Evolutionary conservation across 2,888 invertebrate genomes (phyloP).

Genomic region (Napeogenes sylphis): DNA sequence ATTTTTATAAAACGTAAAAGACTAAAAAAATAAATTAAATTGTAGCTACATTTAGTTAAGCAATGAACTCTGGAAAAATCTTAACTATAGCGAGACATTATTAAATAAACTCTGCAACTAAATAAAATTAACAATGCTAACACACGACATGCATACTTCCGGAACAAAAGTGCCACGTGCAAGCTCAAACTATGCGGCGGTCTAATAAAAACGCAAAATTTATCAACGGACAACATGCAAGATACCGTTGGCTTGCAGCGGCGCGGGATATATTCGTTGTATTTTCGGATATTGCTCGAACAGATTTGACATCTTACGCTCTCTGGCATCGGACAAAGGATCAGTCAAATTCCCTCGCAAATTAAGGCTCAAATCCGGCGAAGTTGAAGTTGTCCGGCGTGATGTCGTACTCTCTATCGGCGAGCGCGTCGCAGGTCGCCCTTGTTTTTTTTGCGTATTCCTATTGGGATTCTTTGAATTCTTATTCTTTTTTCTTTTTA

Average conservation of each 20-base stretch:
- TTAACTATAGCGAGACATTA: slow-evolving; percentile 40
- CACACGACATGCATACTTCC: slow-evolving; percentile 65
- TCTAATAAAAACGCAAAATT: slow-evolving; percentile 56
- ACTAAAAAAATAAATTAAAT: slow-evolving; percentile 28
- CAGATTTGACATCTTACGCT: slow-evolving; percentile 81
- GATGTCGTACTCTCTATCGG: slow-evolving; percentile 76
- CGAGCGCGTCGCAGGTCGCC: slow-evolving; percentile 73
- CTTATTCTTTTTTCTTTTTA: slow-evolving; percentile 76
- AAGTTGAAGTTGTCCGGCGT: slow-evolving; percentile 47
- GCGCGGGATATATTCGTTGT: slow-evolving; percentile 86
- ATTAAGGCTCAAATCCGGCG: slow-evolving; percentile 64
- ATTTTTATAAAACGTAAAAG: neutral
- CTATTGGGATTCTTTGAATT: slow-evolving; percentile 75
- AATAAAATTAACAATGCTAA: slow-evolving; percentile 48
- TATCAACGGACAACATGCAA: slow-evolving; percentile 57
- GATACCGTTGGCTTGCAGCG: slow-evolving; percentile 71
- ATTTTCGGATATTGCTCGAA: slow-evolving; percentile 87
- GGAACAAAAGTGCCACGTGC: slow-evolving; percentile 64
- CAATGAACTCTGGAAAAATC: slow-evolving; percentile 40
- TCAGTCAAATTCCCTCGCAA: slow-evolving; percentile 62
- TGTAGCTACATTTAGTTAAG: slow-evolving; percentile 37
- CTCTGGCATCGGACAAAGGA: slow-evolving; percentile 64
- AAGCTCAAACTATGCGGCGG: slow-evolving; percentile 50
- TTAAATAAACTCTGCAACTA: slow-evolving; percentile 41
- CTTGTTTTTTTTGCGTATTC: slow-evolving; percentile 73